Percentiles rank a stretch among this genome's conserved stretches.
Evolutionary conservation across 2,888 invertebrate species (phyloP).

Genomic region (Melinopterus prodromus): DNA sequence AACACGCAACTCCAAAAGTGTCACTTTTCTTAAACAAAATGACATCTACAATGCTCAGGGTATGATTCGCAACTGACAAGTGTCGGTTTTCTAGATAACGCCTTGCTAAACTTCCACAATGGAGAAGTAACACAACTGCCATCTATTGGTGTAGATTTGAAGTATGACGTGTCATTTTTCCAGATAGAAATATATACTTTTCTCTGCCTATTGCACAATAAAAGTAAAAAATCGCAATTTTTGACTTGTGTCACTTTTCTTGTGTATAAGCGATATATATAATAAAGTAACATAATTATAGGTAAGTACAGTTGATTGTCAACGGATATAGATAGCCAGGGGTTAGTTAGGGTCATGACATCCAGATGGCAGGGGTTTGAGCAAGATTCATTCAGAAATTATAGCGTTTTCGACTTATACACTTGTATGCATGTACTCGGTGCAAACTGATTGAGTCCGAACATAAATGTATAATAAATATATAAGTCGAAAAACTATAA

Average conservation of each 20-base stretch:
- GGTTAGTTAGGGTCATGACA: too few species aligned
- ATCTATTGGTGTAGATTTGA: conserved; percentile 4
- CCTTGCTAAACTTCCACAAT: conserved; percentile 4
- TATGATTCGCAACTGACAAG: background rate
- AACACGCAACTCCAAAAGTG: conserved; percentile 4
- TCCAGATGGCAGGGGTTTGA: too few species aligned
- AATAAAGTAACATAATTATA: too few species aligned
- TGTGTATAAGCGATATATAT: background rate
- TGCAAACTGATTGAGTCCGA: too few species aligned
- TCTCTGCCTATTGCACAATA: conserved; percentile 4
- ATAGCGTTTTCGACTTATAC: too few species aligned
- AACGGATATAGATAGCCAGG: too few species aligned
- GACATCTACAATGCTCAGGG: conserved; percentile 4
- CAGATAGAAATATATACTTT: conserved; percentile 4
- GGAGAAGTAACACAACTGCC: background rate
- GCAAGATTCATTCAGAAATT: too few species aligned
- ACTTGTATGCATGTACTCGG: too few species aligned
- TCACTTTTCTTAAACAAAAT: conserved; percentile 4
- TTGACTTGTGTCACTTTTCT: background rate
- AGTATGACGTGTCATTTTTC: conserved; percentile 4
- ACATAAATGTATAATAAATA: too few species aligned
- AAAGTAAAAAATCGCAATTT: conserved; percentile 4
- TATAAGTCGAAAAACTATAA: too few species aligned
- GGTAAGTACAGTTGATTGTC: too few species aligned
- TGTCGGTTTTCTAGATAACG: background rate